Percentiles rank a stretch among this genome's conserved stretches.
Conservation (phyloP, 2,113 vertebrate species). For the Odontophorus gujanensis region DNA sequence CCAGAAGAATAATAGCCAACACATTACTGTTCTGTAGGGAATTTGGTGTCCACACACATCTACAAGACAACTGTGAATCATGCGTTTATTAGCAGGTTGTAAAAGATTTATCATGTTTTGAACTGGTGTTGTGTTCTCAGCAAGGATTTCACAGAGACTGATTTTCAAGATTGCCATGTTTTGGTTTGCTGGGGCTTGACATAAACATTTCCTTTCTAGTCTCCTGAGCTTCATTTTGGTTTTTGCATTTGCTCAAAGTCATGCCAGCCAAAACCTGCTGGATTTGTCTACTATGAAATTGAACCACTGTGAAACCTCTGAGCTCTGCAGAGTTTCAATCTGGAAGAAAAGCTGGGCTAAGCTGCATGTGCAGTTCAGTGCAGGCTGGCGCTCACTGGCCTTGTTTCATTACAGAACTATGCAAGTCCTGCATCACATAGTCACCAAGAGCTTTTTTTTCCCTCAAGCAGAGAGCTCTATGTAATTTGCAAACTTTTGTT, state of each 20-base stretch:
- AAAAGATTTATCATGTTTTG: slow-evolving; percentile 8
- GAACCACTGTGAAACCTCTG: not conserved
- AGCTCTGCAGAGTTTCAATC: not conserved
- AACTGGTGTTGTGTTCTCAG: not conserved
- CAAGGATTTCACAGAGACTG: not conserved
- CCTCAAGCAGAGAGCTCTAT: not conserved
- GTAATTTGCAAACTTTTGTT: not conserved
- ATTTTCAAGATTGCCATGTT: not conserved
- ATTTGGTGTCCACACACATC: not conserved
- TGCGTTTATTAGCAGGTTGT: not conserved
- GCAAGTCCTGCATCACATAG: rapidly evolving
- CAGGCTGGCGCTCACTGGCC: not conserved
- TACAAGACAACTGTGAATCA: not conserved
- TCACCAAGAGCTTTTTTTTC: not conserved
- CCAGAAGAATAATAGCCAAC: not conserved
- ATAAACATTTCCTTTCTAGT: not conserved
- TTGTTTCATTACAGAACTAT: rapidly evolving
- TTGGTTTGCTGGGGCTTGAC: not conserved
- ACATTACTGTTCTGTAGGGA: not conserved
- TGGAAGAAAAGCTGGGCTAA: not conserved
- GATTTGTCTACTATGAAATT: not conserved
- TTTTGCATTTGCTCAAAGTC: not conserved
- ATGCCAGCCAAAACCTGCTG: not conserved
- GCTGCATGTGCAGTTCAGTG: not conserved
- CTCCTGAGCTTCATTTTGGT: not conserved